phyloP scores from a whole-genome alignment of 2,888 invertebrate species.

The Tricholauxania praeusta region DNA sequence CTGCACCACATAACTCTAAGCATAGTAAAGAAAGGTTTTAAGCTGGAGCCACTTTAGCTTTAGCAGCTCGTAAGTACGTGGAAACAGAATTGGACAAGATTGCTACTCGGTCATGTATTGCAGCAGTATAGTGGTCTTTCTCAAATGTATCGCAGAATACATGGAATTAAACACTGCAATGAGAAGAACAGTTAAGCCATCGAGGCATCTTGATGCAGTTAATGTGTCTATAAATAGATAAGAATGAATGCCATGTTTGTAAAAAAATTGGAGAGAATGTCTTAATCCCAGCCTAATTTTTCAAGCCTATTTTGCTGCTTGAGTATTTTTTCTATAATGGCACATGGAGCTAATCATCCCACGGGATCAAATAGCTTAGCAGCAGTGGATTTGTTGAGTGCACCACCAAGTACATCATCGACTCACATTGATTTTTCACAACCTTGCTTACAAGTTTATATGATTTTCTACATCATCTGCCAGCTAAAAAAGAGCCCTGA shows the following conservation, averaged over 20 bases:
- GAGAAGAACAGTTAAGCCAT: slow-evolving; percentile 24
- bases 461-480: background rate
- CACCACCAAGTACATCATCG: slow-evolving; percentile 24
- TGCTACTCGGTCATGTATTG: slow-evolving; percentile 27
- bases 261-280: background rate
- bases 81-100: background rate
- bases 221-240: background rate
- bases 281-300: slow-evolving; percentile 10
- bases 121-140: slow-evolving; percentile 30
- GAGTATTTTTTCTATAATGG: slow-evolving; percentile 20
- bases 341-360: background rate
- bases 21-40: too few relatives aligned
- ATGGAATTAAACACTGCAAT: slow-evolving; percentile 27
- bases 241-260: slow-evolving; percentile 23
- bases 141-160: slow-evolving; percentile 41
- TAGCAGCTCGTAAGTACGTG: slow-evolving; percentile 25
- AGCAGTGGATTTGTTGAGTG: slow-evolving; percentile 11
- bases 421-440: slow-evolving; percentile 23
- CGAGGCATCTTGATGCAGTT: slow-evolving; percentile 32
- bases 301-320: slow-evolving; percentile 20
- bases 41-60: slow-evolving; percentile 30
- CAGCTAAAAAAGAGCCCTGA: slow-evolving; percentile 2
- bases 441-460: background rate
- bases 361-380: slow-evolving; percentile 9
- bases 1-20: too few relatives aligned